These are phyloP conservation scores for Lobophora halterata DNA, from an alignment of 2,888 invertebrate species.

Conservation along the genomic window DNA sequence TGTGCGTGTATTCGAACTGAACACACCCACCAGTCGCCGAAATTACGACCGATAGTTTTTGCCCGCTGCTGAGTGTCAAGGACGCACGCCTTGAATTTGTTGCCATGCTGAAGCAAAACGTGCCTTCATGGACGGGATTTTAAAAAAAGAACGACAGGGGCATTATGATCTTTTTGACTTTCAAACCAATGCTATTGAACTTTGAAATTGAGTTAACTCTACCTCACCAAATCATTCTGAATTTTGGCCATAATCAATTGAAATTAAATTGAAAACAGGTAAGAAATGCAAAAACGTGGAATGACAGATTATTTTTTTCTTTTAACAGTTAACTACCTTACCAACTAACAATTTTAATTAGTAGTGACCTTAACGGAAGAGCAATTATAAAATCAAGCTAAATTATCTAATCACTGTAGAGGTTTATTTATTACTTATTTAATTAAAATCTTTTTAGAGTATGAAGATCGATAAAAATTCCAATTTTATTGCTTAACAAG, in stretches of 20 bases:
- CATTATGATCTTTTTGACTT: constrained; percentile 19
- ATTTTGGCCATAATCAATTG: too few relatives aligned
- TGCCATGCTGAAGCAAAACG: constrained; percentile 43
- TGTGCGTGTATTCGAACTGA: constrained; percentile 43
- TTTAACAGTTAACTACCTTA: constrained; percentile 23
- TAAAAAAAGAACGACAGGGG: constrained; percentile 21
- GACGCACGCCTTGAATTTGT: constrained; percentile 57
- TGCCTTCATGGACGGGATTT: constrained; percentile 25
- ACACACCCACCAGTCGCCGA: constrained; percentile 73
- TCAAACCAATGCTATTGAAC: constrained; percentile 8
- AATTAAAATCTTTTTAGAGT: constrained; percentile 43
- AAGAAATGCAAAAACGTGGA: background rate
- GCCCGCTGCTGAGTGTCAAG: constrained; percentile 75
- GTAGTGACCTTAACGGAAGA: constrained; percentile 31
- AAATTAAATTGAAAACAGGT: background rate
- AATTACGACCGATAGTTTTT: constrained; percentile 71
- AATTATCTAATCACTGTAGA: constrained; percentile 25
- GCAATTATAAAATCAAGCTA: constrained; percentile 29
- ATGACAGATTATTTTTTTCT: constrained; percentile 16
- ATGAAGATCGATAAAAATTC: constrained; percentile 42
- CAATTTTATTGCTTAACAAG: constrained; percentile 39
- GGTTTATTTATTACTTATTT: constrained; percentile 22
- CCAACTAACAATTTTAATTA: constrained; percentile 27
- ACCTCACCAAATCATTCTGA: too few relatives aligned
- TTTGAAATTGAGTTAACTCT: background rate